Evolutionary conservation across 2,113 vertebrate genomes (phyloP), one percentile per base, ranked within the genome.

Genomic region (Gambusia holbrooki): DNA sequence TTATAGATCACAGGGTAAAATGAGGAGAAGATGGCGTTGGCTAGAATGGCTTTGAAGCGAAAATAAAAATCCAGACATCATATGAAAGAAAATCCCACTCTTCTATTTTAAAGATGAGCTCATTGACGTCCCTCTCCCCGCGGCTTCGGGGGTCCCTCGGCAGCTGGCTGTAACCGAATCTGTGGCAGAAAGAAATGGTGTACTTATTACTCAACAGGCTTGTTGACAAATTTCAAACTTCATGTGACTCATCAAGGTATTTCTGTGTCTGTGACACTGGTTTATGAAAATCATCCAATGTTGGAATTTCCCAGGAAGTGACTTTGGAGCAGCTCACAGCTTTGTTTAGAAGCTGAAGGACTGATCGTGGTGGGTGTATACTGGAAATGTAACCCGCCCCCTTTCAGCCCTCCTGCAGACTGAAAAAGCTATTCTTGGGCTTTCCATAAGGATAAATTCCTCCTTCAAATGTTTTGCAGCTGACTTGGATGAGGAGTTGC

Each of bases 391-490:
- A 84, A 77, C 83, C 79, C 77, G 62, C 62, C 84, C 74, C 80
- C 25, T 70, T 27, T 71, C 54, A 25, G 74, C 80, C 82, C 81
- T 81, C 81, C 87, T 82, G 79, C 74, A 86, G 82, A 75, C 79
- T 1, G 35, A 79, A 76, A 69, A 35, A 61, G 88, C 92, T 94
- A 93, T 93, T 93, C 89, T 91, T 87, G 79, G 87, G 81, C 89
- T 90, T 92, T 83, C 84, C 88, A 77, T 85, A 81, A 87, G 91
- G 88, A 88, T 83, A 84, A 82, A 88, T 88, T 90, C 84, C 89
- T 89, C 73, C 65, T 76, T n/a, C 69, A 84, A 90, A 88, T 90
- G 83, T 89, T 90, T 83, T 68, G 66, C 51, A 33, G 69, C 83
- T 71, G 75, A 84, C 74, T 73, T 75, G 71, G 72, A 66, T 79